These are phyloP conservation scores for Buphagus erythrorhynchus DNA, from an alignment of 2,797 vertebrate genomes.

Conservation along the genomic window DNA sequence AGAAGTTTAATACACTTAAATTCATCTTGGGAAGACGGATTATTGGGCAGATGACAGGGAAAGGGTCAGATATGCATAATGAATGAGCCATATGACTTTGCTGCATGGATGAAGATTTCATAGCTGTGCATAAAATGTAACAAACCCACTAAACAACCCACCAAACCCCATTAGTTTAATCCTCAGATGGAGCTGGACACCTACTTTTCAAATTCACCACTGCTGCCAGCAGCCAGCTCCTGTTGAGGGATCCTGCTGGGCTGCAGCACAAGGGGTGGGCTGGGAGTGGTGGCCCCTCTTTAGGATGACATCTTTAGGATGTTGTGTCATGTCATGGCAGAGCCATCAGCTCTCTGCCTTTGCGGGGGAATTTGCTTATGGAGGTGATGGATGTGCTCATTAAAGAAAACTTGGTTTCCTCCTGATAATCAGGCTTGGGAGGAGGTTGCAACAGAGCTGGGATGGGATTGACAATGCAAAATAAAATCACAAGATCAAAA, in stretches of 20 bases:
- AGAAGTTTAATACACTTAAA: not conserved
- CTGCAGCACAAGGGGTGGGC: not conserved
- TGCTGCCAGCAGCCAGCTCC: not conserved
- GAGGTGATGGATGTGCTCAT: not conserved
- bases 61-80: slow-evolving; percentile 35
- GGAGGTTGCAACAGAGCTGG: not conserved
- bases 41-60: slow-evolving; percentile 16
- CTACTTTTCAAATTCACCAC: not conserved
- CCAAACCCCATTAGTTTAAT: not conserved
- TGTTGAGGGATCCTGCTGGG: rapidly evolving
- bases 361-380: rapidly evolving
- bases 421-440: not conserved
- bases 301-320: not conserved
- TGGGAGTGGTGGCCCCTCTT: not conserved
- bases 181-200: not conserved
- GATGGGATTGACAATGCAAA: not conserved
- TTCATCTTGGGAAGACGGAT: slow-evolving; percentile 5
- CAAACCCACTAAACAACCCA: not conserved
- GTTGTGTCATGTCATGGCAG: rapidly evolving
- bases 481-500: not conserved
- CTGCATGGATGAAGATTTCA: not conserved
- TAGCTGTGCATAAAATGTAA: not conserved
- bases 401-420: not conserved
- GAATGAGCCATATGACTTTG: slow-evolving; percentile 37
- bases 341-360: not conserved